Evolutionary conservation across 92 coral and sea anemone genomes (phyloP), one percentile per base, ranked within the genome.

Genomic region (Hydrozoanthus gracilis): DNA sequence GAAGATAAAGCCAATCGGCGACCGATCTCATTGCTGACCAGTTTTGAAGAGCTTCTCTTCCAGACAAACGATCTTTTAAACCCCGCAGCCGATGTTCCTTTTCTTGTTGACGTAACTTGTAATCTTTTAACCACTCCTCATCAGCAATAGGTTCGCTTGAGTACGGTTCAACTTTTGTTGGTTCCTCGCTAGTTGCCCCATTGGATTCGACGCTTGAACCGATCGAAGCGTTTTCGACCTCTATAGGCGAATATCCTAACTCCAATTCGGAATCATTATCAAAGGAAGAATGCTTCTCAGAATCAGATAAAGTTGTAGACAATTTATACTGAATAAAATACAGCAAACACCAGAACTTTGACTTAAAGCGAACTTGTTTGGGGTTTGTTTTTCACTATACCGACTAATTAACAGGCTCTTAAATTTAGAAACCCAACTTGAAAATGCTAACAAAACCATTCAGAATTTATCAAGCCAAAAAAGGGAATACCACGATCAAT

Each of bases 381-480:
- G 60, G 7, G 27, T 65, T 65, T 65, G 15, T 35, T 5, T 35
- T 15, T 20, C 71, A 65, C 15, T 15, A n/a, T n/a, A n/a, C n/a
- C n/a, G n/a, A n/a, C n/a, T n/a, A n/a, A n/a, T 12, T 77, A 82
- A 77, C 74, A 86, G 74, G 39, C 54, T 86, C 51, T 67, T n/a
- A 76, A 79, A 86, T 46, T 64, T 58, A 77, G 89, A 86, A 86
- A 50, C 60, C 51, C 77, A 78, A 17, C 56, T 64, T 55, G 82
- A 52, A 10, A 51, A 67, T 71, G 75, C 85, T 5, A 80, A 78
- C 82, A 88, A 79, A 20, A 79, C 69, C 16, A 80, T 72, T 35
- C 69, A 80, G 51, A 82, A 78, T 35, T 62, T 88, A 48, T 80
- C 82, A 71, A 50, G 13, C 71, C 87, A 88, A 88, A 78, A 73